Evolutionary conservation across 2,113 vertebrate species (phyloP), one percentile per base, ranked within the genome.

Genomic region (Albula glossodonta): DNA sequence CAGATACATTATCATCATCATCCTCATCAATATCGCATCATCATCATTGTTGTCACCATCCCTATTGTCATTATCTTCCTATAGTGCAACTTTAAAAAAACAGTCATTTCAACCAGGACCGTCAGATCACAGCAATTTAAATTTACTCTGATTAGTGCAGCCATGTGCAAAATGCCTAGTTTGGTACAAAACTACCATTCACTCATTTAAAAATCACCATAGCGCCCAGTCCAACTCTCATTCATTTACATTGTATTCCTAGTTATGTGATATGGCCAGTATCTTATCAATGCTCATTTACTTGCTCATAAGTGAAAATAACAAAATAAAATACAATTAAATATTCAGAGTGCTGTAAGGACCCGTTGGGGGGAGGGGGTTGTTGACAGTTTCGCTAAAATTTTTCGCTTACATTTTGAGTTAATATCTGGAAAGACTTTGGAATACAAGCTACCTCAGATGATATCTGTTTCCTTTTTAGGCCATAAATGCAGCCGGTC

Each of bases 31-130:
- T n/a, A 74, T 25, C 90, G 88, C 90, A 93, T 92, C 91, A 74
- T 91, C 15, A 82, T 89, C 49, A 66, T 86, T 86, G 90, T 84
- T 83, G 90, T 87, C 86, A 87, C 82, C 80, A 74, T 83, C 83
- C 80, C 83, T 74, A 22, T 10, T 74, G 70, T 74, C 70, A 74
- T 74, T 25, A 74, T 31, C 70, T 25, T 74, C 70, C 60, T 51
- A 66, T 88, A 89, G 88, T 92, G 86, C 88, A 90, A 86, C 83
- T 85, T 85, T 78, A 80, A 66, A 85, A 57, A 56, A 57, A 56
- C 66, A 5, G 49, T 86, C 51, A 70, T 88, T 81, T 88, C 85
- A 79, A 91, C 84, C 89, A 13, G 49, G 87, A 86, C 87, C 87
- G 83, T 81, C 88, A 81, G 80, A 83, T 83, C 83, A 22, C 80